A percentile compares a stretch with the other conserved stretches of the same genome.
These are phyloP conservation scores for Oxycera nigricornis DNA, from an alignment of 2,888 invertebrate genomes.

Conservation along the genomic window DNA sequence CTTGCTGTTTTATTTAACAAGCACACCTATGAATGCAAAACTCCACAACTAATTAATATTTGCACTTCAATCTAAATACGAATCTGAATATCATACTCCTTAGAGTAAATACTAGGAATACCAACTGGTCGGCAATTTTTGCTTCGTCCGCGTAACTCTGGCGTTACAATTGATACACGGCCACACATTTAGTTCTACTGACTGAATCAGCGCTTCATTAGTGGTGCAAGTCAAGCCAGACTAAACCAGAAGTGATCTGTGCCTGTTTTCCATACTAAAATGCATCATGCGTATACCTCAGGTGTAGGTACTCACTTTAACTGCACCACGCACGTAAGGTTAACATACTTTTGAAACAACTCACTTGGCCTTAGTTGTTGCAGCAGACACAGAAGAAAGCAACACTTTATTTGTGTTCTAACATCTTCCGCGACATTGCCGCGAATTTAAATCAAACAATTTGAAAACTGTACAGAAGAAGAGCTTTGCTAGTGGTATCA, in stretches of 20 bases:
- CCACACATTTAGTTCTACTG: constrained; percentile 10
- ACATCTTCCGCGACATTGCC: constrained; percentile 34
- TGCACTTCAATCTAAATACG: too few relatives aligned
- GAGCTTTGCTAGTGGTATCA: constrained; percentile 16
- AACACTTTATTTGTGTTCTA: constrained; percentile 17
- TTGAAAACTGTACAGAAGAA: background rate
- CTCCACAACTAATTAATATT: too few relatives aligned
- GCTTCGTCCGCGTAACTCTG: too few relatives aligned
- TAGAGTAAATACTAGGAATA: too few relatives aligned
- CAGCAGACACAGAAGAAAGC: background rate
- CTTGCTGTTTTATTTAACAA: too few relatives aligned
- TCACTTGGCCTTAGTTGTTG: constrained; percentile 25
- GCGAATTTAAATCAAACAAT: constrained; percentile 15
- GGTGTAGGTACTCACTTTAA: constrained; percentile 11
- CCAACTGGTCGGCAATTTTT: too few relatives aligned
- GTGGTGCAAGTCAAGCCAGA: background rate
- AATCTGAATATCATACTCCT: too few relatives aligned
- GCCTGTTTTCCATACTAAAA: constrained; percentile 26
- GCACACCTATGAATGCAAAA: too few relatives aligned
- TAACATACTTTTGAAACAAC: constrained; percentile 42
- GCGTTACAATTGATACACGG: constrained; percentile 27
- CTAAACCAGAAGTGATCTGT: constrained; percentile 3
- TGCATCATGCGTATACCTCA: constrained; percentile 9
- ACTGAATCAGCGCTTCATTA: constrained; percentile 22
- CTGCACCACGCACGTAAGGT: constrained; percentile 39